Evolutionary conservation across 2,113 vertebrate genomes (phyloP).

Genomic region (Perognathus longimembris): DNA sequence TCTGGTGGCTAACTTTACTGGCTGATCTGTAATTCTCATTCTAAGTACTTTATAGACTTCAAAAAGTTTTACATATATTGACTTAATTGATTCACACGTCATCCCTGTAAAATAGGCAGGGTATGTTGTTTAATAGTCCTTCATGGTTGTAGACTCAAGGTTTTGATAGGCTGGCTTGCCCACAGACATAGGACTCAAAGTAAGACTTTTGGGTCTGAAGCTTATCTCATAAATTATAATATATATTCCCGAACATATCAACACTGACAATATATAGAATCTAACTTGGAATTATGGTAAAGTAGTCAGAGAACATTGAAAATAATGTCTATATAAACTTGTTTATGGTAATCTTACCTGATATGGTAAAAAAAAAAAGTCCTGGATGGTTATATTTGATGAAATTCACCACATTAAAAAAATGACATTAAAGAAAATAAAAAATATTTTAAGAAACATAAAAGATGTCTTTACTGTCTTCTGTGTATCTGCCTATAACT

Average conservation of each 20-base stretch:
- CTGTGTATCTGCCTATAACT: neutral
- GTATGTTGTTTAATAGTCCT: no score
- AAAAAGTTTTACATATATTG: neutral
- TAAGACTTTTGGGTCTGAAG: slow-evolving; percentile 24
- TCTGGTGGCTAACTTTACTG: slow-evolving; percentile 44
- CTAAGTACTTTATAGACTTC: slow-evolving; percentile 30
- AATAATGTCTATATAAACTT: slow-evolving; percentile 39
- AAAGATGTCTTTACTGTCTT: slow-evolving; percentile 30
- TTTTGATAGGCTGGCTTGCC: neutral
- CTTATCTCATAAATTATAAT: neutral
- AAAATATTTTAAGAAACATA: slow-evolving; percentile 49
- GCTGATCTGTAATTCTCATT: slow-evolving; percentile 43
- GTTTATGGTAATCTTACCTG: slow-evolving; percentile 22
- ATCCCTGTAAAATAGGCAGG: no score
- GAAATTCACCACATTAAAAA: neutral
- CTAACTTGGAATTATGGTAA: neutral
- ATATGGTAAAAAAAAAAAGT: neutral
- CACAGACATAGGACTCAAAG: neutral
- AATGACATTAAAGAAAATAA: slow-evolving; percentile 46
- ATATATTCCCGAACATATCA: slow-evolving; percentile 30
- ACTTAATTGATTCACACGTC: neutral
- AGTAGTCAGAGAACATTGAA: slow-evolving; percentile 16
- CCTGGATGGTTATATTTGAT: slow-evolving; percentile 40
- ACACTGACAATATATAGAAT: neutral
- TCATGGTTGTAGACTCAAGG: neutral